Evolutionary conservation across 1,140 invertebrate species (phyloP), one percentile per base, ranked within the genome.

Genomic region (Gyrodactylus salaris): DNA sequence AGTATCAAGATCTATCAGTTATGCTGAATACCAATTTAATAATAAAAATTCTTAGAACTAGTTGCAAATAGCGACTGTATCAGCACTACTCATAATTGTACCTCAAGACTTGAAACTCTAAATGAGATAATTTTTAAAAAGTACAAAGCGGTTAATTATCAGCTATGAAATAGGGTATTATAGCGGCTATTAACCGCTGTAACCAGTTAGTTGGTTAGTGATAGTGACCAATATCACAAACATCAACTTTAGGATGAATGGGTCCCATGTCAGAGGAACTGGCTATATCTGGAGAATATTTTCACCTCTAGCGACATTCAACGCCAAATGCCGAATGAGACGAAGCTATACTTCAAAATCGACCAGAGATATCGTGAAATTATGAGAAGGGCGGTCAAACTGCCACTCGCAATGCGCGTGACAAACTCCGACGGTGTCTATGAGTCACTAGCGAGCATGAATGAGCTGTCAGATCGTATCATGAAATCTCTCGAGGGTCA

Each of bases 281-380:
- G 88, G 88, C 81, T 90, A 20, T 90, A 91, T 77, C 79, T 91
- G 73, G 87, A 91, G 79, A 86, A 87, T 1, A 89, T 91, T 76
- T 91, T 91, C 79, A 86, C 86, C 7, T 88, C 88, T 0, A 87
- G 88, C 0, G 88, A 89, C 77, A 90, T 91, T 75, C 88, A 89
- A 77, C 81, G 88, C 24, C 88, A 91, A 78, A 78, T 91, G 69
- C 88, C 89, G 0, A 84, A 85, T 69, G 89, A 91, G 79, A 85
- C 88, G 0, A 87, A 87, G 77, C 84, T 89, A 77, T 91, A 91
- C 78, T 82, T 85, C 24, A 82, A 85, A 75, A 88, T 90, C 0
- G 88, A 90, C 78, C 88, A 88, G 78, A 86, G 86, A 0, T 91
- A 87, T 84, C 89, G 89, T 78, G 87, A 88, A 74, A 86, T 88